phyloP scores from a whole-genome alignment of 2,797 vertebrate genomes.

The Valencia hispanica region DNA sequence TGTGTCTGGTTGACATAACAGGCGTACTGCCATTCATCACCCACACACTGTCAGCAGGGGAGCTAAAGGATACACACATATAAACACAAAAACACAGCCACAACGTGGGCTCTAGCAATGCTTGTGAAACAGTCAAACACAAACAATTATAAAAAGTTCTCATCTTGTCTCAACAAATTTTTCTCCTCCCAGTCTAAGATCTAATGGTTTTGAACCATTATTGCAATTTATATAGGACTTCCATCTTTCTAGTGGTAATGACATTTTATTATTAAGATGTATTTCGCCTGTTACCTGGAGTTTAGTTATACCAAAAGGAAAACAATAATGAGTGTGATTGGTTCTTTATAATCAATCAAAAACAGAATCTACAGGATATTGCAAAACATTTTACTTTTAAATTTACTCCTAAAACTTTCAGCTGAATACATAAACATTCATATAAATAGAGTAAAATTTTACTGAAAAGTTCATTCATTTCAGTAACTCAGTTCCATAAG shows the following conservation, averaged over 20 bases:
- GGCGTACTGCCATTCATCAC: conserved; percentile 77
- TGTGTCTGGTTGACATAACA: conserved; percentile 71
- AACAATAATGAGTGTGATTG: neutral
- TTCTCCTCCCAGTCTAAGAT: conserved; percentile 35
- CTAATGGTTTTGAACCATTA: conserved; percentile 30
- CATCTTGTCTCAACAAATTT: conserved; percentile 50
- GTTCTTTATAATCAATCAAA: neutral
- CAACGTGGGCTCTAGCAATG: conserved; percentile 38
- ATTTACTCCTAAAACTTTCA: neutral
- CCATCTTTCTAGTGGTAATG: conserved; percentile 4
- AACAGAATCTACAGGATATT: neutral
- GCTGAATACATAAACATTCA: neutral
- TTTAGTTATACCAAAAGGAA: neutral
- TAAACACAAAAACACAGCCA: conserved; percentile 30
- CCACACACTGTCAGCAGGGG: conserved; percentile 79
- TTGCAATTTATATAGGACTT: conserved; percentile 7
- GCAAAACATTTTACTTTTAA: neutral
- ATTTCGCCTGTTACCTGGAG: neutral
- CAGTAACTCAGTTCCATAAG: neutral
- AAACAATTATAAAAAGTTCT: conserved; percentile 45
- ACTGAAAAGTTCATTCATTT: neutral
- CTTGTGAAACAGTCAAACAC: conserved; percentile 51
- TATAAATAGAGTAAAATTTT: neutral
- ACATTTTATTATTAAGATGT: conserved; percentile 16
- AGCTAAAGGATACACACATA: conserved; percentile 59